Evolutionary conservation across 1,140 invertebrate genomes (phyloP), one percentile per base, ranked within the genome.

Genomic region (Euura lappo): DNA sequence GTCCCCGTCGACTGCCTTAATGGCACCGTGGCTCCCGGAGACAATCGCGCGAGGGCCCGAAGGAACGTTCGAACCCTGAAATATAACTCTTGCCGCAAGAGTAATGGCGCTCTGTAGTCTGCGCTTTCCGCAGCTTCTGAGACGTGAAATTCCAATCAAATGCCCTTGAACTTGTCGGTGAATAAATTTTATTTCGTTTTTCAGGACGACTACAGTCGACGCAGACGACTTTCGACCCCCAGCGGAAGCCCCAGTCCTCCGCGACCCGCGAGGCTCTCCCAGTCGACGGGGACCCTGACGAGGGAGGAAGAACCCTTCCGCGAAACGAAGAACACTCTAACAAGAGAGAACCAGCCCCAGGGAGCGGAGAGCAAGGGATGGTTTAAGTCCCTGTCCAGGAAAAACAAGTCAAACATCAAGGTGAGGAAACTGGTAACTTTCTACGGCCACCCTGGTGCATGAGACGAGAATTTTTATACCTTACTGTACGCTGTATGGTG

Each of bases 181-280:
- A 28, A 28, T 0, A 28, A 28, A 28, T 0, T 28, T 28, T 28
- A 28, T 28, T 28, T 28, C 28, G 28, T 28, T 65, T 84, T 86
- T 2, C 86, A 92, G 91, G 90, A 90, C 72, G 89, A 91, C 69
- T 92, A 91, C 77, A 89, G 90, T 76, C 91, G 91, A 82, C 89
- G 93, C 76, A 89, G 93, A 75, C 89, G 93, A 70, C 84, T 94
- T 74, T 93, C 93, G 68, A 93, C 93, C 10, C 93, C 93, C 45
- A 93, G 91, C 83, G 91, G 92, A 75, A 93, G 92, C 79, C 93
- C 93, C 3, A 91, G 89, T 69, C 90, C 89, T 5, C 87, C 89
- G 47, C 80, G 84, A 75, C 81, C 83, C 10, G 74, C 84, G n/a
- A 83, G 85, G 71, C 71, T 86, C 70, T 81, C 84, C 45, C 82